Evolutionary conservation across 2,797 vertebrate species (phyloP), one percentile per base, ranked within the genome.

Genomic region (Darevskia mixta): DNA sequence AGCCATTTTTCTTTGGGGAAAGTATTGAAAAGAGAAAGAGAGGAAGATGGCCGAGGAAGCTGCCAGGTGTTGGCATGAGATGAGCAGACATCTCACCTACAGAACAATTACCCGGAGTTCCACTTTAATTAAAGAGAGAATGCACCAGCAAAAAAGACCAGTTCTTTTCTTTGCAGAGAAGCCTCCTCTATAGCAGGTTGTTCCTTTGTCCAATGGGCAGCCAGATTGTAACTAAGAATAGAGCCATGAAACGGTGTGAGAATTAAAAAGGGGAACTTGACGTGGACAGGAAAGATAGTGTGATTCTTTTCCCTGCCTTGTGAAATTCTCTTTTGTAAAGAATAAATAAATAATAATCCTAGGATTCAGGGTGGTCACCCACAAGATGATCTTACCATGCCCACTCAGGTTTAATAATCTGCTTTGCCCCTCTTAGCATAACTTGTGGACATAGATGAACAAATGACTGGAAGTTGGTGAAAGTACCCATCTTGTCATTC

Each of bases 111-210:
- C 71, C 45, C 0, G 3, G 17, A 90, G 20, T 35, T 6, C 69
- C 11, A 11, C 78, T 91, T 88, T 55, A 90, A 13, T 87, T 76
- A 82, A 90, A 80, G 67, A 45, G 45, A 85, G 18, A 87, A 92
- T 88, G 83, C 0, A 90, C 58, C 41, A 73, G 27, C 35, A 38
- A 8, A 86, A 88, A 88, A 43, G 3, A 35, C 81, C 0, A 18
- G 7, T 77, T 73, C 80, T 27, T 71, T 17, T 8, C 84, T 79
- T 88, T 1, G 69, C 78, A 83, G 82, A 83, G 83, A 1, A 23
- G 20, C 2, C 41, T 2, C 29, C 71, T 17, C 3, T 89, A 25
- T 11, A 69, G 8, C 0, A 4, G 13, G 27, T 69, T 2, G 8
- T 79, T 35, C 69, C 69, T 61, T 49, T 90, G 15, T 61, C 87